Percentiles rank a stretch among this genome's conserved stretches.
Conservation (phyloP, 2,113 vertebrate genomes). For the Thunnus thynnus region DNA sequence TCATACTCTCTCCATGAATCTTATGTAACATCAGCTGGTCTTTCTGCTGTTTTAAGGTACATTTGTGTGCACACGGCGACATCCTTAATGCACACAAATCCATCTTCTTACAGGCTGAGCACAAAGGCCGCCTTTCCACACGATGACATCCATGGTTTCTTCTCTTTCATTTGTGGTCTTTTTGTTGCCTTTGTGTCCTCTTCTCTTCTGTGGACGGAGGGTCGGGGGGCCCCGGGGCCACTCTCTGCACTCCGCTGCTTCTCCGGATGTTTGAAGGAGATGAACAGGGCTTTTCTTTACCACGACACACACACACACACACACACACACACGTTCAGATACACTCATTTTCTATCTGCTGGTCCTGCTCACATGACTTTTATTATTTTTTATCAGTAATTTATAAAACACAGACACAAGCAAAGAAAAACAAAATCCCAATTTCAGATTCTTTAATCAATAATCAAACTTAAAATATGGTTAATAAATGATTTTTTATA, state of each 20-base stretch:
- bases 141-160: constrained; percentile 27
- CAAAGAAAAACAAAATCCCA: no score
- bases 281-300: constrained; percentile 26
- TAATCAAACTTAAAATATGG: no score
- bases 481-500: no score
- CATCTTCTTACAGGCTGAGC: constrained; percentile 38
- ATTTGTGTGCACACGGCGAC: neutral
- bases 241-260: constrained; percentile 38
- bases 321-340: neutral
- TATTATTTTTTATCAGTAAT: no score
- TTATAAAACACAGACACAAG: no score
- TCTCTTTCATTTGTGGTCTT: constrained; percentile 22
- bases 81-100: constrained; percentile 45
- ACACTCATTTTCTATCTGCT: neutral
- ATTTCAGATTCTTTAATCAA: no score
- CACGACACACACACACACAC: constrained; percentile 22
- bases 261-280: constrained; percentile 31
- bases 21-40: constrained; percentile 13
- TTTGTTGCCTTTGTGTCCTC: constrained; percentile 56
- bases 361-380: neutral
- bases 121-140: constrained; percentile 62
- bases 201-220: neutral
- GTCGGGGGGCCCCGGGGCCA: constrained; percentile 43
- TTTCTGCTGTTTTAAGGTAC: neutral
- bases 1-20: neutral